These are phyloP conservation scores for Macrotrachela quadricornifera DNA, from an alignment of 1,140 invertebrate genomes.

Conservation along the genomic window DNA sequence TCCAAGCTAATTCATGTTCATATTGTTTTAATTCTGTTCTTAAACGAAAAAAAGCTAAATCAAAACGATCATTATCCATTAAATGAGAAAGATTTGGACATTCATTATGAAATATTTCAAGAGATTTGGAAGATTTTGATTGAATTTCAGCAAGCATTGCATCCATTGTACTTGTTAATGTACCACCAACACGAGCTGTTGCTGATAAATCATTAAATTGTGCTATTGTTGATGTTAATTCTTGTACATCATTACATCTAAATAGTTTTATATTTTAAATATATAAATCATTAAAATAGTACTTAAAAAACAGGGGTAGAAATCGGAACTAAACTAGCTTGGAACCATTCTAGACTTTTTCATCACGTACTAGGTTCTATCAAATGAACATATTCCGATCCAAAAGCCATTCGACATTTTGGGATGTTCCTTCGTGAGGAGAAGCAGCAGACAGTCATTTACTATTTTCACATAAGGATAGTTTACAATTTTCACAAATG, in stretches of 20 bases:
- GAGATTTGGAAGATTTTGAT: conserved; percentile 17
- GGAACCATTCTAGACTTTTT: no score
- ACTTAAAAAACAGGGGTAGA: no score
- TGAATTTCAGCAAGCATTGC: conserved; percentile 28
- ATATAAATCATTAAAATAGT: no score
- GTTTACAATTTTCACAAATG: no score
- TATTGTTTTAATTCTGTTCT: conserved; percentile 19
- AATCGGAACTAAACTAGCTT: no score
- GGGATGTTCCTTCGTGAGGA: no score
- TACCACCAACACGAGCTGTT: conserved; percentile 26
- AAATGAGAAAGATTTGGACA: conserved; percentile 24
- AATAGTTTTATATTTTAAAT: no score
- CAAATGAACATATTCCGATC: no score
- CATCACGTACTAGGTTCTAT: no score
- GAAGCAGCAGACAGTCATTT: no score
- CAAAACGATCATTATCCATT: conserved; percentile 25
- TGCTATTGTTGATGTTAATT: conserved; percentile 26
- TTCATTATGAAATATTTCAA: conserved; percentile 14
- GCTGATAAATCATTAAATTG: conserved; percentile 27
- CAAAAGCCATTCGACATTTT: no score
- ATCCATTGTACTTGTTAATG: conserved; percentile 24
- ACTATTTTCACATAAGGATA: no score
- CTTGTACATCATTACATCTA: conserved; percentile 30
- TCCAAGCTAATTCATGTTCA: conserved; percentile 21
- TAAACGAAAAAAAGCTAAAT: conserved; percentile 26